These are phyloP conservation scores for Alloscopus bannaensis DNA, from an alignment of 2,888 invertebrate species.

Conservation along the genomic window DNA sequence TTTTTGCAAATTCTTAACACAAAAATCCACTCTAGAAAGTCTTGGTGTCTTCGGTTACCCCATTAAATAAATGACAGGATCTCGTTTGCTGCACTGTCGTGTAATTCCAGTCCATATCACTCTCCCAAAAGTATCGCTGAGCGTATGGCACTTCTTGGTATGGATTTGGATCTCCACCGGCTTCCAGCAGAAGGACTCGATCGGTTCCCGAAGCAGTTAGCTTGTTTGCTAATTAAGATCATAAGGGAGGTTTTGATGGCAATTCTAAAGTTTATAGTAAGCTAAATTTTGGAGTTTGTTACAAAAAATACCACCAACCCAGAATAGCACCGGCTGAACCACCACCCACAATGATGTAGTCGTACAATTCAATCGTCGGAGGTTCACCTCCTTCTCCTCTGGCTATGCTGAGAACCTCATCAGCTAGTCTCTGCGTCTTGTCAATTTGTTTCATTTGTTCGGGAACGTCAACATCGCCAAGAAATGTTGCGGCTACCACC, in stretches of 20 bases:
- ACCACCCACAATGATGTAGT: constrained; percentile 44
- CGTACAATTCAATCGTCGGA: constrained; percentile 20
- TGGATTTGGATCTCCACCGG: constrained; percentile 66
- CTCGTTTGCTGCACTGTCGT: constrained; percentile 33
- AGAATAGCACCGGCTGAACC: neutral
- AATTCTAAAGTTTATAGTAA: no score
- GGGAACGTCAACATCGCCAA: constrained; percentile 34
- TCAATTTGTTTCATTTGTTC: constrained; percentile 51
- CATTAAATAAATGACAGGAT: constrained; percentile 18
- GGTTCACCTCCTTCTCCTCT: constrained; percentile 46
- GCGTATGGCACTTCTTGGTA: constrained; percentile 54
- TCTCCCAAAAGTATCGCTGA: constrained; percentile 5
- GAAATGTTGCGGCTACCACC: constrained; percentile 36
- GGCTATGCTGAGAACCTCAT: constrained; percentile 45
- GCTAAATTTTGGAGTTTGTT: no score
- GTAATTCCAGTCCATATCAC: constrained; percentile 46
- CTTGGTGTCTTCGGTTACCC: constrained; percentile 16
- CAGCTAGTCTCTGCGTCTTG: constrained; percentile 28
- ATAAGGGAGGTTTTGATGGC: no score
- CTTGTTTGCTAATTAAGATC: constrained; percentile 32
- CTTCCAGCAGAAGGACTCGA: constrained; percentile 34
- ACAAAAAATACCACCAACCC: constrained; percentile 34
- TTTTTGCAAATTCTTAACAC: no score
- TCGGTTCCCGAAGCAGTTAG: constrained; percentile 15
- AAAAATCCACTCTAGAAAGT: no score